Conservation (phyloP, 2,113 vertebrate genomes). For the Tringa solitaria region DNA sequence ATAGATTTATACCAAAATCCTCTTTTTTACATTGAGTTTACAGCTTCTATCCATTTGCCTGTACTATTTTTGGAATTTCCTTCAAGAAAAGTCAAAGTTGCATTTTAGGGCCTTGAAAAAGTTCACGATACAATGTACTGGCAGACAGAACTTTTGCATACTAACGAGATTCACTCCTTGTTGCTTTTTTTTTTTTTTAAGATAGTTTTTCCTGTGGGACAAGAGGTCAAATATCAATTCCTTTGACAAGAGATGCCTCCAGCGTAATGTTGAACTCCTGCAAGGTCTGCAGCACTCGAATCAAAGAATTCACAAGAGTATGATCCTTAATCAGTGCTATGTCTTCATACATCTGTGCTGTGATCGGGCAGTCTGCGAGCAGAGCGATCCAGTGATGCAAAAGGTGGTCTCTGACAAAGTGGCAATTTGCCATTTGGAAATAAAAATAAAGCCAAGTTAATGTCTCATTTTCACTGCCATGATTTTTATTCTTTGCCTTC, state of each 20-base stretch:
- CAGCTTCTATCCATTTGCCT: conserved; percentile 70
- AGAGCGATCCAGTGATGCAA: conserved; percentile 98
- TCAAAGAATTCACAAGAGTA: conserved; percentile 94
- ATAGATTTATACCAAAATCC: conserved; percentile 80
- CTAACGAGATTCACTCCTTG: conserved; percentile 40
- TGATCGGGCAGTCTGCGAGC: conserved; percentile 95
- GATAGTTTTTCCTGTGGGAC: background rate
- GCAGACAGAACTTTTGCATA: conserved; percentile 65
- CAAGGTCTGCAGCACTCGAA: conserved; percentile 95
- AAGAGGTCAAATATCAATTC: conserved; percentile 87
- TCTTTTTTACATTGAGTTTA: conserved; percentile 77
- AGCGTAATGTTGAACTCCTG: conserved; percentile 99
- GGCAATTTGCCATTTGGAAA: conserved; percentile 3
- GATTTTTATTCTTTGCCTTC: background rate
- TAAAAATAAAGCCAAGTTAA: conserved; percentile 43
- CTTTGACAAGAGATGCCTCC: conserved; percentile 96
- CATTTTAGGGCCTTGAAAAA: conserved; percentile 41
- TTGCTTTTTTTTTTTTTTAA: conserved; percentile 27
- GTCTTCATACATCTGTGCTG: conserved; percentile 97
- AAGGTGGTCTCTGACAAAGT: conserved; percentile 87
- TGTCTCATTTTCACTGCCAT: background rate
- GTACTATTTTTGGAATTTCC: conserved; percentile 54
- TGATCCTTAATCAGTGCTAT: conserved; percentile 93
- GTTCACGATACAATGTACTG: conserved; percentile 55
- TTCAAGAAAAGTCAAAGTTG: conserved; percentile 58